These are phyloP conservation scores for Saturnia japonica DNA, from an alignment of 2,888 invertebrate species.

Conservation along the genomic window DNA sequence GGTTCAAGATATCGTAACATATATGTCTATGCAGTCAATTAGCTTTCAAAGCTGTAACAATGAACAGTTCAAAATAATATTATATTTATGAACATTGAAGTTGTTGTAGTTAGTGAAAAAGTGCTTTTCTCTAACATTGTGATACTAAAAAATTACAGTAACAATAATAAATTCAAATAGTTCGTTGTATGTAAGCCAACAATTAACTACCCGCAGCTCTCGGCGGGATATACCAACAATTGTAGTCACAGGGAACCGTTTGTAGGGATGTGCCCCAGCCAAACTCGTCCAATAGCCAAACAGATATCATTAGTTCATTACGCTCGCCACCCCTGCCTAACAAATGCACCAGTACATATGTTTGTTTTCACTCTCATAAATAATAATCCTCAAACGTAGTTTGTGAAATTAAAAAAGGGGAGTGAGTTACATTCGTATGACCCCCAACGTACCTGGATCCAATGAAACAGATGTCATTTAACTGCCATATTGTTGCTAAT, in stretches of 20 bases:
- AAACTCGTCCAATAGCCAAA: conserved; percentile 64
- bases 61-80: not conserved
- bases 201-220: conserved; percentile 65
- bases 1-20: too few species aligned
- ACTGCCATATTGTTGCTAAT: conserved; percentile 18
- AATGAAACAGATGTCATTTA: conserved; percentile 24
- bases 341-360: conserved; percentile 68
- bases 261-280: conserved; percentile 63
- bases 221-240: conserved; percentile 48
- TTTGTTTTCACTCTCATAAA: conserved; percentile 72
- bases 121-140: not conserved
- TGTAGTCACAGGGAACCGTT: conserved; percentile 42
- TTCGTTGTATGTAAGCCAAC: conserved; percentile 37
- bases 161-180: not conserved
- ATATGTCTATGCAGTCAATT: too few species aligned
- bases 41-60: not conserved
- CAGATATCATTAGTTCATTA: conserved; percentile 65
- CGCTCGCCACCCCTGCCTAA: conserved; percentile 54
- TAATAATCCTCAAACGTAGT: conserved; percentile 69
- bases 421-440: conserved; percentile 29
- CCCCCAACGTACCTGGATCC: conserved; percentile 11
- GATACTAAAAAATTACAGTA: not conserved
- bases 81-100: not conserved
- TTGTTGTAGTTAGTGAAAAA: not conserved
- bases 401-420: conserved; percentile 65